Conservation (phyloP, 1,140 invertebrate genomes). For the Metaphire vulgaris region DNA sequence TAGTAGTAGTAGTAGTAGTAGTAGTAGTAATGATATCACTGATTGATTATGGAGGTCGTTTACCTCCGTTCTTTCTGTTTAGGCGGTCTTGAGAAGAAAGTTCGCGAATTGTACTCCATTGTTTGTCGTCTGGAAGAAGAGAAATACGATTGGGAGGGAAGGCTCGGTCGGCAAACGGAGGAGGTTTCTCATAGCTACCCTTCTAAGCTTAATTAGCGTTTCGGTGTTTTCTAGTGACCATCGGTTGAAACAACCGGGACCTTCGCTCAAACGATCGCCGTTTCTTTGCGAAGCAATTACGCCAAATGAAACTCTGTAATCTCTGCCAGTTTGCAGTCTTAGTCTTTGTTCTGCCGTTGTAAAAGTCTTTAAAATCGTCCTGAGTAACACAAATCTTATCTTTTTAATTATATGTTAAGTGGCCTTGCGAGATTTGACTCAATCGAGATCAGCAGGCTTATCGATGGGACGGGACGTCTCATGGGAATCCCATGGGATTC, state of each 20-base stretch:
- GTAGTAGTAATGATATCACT: not conserved
- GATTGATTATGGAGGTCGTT: not conserved
- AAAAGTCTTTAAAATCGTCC: not conserved
- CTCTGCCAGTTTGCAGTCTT: no score
- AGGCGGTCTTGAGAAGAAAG: constrained; percentile 93
- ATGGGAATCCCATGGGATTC: no score
- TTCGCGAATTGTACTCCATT: constrained; percentile 86
- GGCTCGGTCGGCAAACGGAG: constrained; percentile 85
- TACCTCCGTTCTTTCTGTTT: constrained; percentile 52
- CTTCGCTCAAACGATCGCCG: not conserved
- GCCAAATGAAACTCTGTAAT: no score
- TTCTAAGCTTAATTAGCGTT: not conserved
- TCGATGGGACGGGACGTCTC: no score
- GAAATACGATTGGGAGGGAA: constrained; percentile 97
- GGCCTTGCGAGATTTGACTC: no score
- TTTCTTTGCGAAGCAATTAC: not conserved
- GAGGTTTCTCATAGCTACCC: constrained; percentile 66
- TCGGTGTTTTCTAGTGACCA: not conserved
- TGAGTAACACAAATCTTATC: no score
- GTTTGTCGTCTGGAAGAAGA: constrained; percentile 85
- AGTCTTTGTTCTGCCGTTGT: not conserved
- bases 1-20: not conserved
- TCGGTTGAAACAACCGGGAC: not conserved
- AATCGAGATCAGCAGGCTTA: no score
- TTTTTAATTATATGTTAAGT: no score